A percentile compares a stretch with the other conserved stretches of the same genome.
These are phyloP conservation scores for Drosophila kurseongensis DNA, from an alignment of 1,140 invertebrate genomes.

Conservation along the genomic window DNA sequence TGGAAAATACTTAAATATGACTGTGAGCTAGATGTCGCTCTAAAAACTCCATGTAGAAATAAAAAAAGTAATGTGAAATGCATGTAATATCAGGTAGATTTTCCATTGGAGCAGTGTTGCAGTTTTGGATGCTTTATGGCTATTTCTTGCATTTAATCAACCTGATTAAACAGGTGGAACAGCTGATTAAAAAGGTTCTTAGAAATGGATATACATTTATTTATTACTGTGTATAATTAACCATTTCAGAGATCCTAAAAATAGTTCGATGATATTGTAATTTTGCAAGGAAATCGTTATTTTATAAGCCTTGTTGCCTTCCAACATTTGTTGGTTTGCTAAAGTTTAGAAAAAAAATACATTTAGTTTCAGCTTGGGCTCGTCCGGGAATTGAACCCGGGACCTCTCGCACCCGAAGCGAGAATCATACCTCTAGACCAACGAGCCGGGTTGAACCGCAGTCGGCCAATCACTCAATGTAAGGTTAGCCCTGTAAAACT, in stretches of 20 bases:
- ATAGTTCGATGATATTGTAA: not conserved
- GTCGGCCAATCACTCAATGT: not conserved
- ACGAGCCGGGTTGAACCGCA: conserved; percentile 53
- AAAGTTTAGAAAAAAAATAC: not conserved
- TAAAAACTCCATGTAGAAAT: not conserved
- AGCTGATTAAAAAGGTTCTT: not conserved
- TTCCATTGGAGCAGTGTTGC: not conserved
- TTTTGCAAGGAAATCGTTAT: not conserved
- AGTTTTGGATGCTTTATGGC: not conserved
- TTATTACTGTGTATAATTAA: not conserved
- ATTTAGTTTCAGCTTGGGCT: conserved; percentile 86
- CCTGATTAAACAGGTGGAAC: not conserved
- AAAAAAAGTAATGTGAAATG: too few relatives aligned
- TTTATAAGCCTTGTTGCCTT: not conserved
- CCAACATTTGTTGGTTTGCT: too few relatives aligned
- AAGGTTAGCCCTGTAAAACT: not conserved
- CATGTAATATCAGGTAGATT: not conserved
- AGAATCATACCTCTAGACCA: conserved; percentile 83
- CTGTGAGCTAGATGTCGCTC: too few relatives aligned
- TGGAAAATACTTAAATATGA: too few relatives aligned
- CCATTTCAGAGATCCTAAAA: not conserved
- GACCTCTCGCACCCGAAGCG: conserved; percentile 93
- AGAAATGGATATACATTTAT: not conserved
- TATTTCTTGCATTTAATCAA: not conserved
- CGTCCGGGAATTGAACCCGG: conserved; percentile 93